phyloP scores from a whole-genome alignment of 2,113 vertebrate species.

The Osmerus eperlanus region DNA sequence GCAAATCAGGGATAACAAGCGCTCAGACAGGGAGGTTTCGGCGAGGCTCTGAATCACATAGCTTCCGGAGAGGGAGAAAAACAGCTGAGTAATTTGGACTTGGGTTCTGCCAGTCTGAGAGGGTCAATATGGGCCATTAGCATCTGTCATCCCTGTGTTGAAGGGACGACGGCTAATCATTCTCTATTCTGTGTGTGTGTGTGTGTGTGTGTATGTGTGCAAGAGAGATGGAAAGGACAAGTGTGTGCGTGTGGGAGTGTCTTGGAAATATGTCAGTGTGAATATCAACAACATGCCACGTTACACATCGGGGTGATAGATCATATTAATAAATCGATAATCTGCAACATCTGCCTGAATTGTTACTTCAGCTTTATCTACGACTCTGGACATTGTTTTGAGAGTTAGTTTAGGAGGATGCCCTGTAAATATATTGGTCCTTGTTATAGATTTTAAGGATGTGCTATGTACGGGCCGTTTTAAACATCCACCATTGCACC shows the following conservation, averaged over 20 bases:
- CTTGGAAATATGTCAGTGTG: background rate
- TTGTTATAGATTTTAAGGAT: background rate
- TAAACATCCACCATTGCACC: too few relatives aligned
- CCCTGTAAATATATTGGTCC: background rate
- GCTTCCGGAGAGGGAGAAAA: slow-evolving; percentile 13
- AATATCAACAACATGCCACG: background rate
- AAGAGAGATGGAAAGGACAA: too few relatives aligned
- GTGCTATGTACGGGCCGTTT: background rate
- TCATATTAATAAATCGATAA: background rate
- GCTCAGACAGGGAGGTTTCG: slow-evolving; percentile 23
- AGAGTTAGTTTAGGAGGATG: background rate
- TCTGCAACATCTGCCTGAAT: background rate
- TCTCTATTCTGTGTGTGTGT: background rate
- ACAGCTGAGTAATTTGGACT: slow-evolving; percentile 15
- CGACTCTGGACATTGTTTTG: background rate
- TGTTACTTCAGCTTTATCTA: too few relatives aligned
- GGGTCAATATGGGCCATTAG: slow-evolving; percentile 8
- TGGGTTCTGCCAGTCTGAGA: slow-evolving; percentile 15
- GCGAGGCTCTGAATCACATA: slow-evolving; percentile 38
- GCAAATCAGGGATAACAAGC: slow-evolving; percentile 58
- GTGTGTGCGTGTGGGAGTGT: background rate
- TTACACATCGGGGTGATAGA: background rate
- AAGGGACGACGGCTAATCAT: background rate
- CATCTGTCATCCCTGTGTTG: slow-evolving; percentile 4
- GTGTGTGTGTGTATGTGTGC: background rate